These are phyloP conservation scores for Resseliella maxima DNA, from an alignment of 2,888 invertebrate species.

Conservation along the genomic window DNA sequence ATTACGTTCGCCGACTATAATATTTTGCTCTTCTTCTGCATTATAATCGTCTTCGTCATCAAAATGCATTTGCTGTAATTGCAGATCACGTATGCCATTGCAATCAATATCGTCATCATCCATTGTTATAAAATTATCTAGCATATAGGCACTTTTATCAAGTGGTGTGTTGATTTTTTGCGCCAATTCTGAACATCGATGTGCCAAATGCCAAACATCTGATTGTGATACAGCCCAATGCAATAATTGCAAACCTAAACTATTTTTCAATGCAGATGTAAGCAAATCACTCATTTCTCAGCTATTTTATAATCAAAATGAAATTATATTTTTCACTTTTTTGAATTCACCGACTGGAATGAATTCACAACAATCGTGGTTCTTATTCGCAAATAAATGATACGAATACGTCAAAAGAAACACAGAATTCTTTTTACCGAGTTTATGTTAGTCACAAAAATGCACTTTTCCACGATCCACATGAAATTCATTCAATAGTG, in stretches of 20 bases:
- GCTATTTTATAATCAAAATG: background rate
- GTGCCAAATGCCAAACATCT: constrained; percentile 72
- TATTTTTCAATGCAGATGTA: constrained; percentile 66
- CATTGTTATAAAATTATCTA: constrained; percentile 76
- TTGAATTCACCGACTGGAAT: no score
- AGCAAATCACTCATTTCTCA: constrained; percentile 66
- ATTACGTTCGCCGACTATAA: background rate
- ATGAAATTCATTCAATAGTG: background rate
- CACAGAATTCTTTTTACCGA: no score
- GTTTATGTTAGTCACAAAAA: no score
- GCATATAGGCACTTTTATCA: constrained; percentile 69
- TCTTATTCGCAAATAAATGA: no score
- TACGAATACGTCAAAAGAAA: no score
- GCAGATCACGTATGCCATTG: background rate
- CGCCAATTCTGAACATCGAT: constrained; percentile 72
- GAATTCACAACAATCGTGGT: no score
- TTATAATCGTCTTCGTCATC: constrained; percentile 49
- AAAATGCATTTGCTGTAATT: constrained; percentile 31
- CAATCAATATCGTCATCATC: constrained; percentile 66
- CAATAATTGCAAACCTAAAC: constrained; percentile 71
- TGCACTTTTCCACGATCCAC: no score
- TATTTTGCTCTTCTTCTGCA: background rate
- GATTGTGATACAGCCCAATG: constrained; percentile 75
- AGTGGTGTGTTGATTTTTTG: constrained; percentile 67
- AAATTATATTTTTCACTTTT: no score